These are phyloP conservation scores for Helicoverpa zea DNA, from an alignment of 1,140 invertebrate genomes.

Conservation along the genomic window DNA sequence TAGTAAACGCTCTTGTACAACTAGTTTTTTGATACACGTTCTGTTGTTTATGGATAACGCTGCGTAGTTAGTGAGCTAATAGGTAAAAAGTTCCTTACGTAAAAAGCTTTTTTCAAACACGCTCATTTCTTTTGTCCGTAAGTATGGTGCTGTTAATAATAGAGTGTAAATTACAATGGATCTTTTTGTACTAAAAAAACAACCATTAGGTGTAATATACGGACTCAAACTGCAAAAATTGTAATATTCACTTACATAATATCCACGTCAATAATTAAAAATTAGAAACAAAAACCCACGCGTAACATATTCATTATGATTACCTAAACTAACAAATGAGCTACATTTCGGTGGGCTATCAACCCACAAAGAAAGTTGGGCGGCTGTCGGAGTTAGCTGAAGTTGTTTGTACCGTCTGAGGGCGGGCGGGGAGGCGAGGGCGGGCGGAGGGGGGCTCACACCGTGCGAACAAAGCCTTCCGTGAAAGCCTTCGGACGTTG, in stretches of 20 bases:
- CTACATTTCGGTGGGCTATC: slow-evolving; percentile 68
- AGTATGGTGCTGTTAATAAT: no score
- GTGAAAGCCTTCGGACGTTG: slow-evolving; percentile 86
- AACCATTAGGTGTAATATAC: no score
- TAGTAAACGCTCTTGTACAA: neutral
- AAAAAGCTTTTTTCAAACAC: no score
- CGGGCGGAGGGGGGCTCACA: slow-evolving; percentile 54
- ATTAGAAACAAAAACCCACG: neutral
- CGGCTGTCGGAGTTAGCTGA: slow-evolving; percentile 68
- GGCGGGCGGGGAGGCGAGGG: slow-evolving; percentile 47
- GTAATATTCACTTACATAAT: neutral
- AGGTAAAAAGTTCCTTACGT: no score
- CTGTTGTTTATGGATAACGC: no score
- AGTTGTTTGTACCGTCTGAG: slow-evolving; percentile 79
- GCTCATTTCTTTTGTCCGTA: no score
- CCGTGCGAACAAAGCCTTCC: slow-evolving; percentile 83
- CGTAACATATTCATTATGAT: slow-evolving; percentile 39
- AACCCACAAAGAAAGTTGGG: slow-evolving; percentile 72
- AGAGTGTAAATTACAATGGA: no score
- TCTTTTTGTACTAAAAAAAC: no score
- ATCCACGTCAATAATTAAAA: neutral
- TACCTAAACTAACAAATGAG: slow-evolving; percentile 57
- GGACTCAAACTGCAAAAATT: neutral
- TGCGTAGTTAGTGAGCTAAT: no score
- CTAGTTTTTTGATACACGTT: no score